A percentile compares a stretch with the other conserved stretches of the same genome.
Evolutionary conservation across 2,888 invertebrate genomes (phyloP).

Genomic region (Phengaris alcon): DNA sequence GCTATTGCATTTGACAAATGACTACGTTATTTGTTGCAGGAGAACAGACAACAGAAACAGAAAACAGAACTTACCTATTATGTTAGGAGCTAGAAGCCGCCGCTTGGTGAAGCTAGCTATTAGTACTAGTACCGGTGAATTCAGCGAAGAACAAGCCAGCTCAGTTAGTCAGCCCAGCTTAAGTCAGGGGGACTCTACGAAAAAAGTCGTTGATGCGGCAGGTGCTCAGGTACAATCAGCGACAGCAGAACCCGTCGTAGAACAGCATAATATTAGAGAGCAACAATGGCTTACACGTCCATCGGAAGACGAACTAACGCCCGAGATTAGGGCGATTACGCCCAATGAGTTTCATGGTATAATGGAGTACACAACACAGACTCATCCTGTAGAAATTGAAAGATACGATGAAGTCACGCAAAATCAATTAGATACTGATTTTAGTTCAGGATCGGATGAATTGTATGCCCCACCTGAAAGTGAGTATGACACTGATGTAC

Average conservation of each 20-base stretch:
- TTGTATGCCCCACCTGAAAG: no score
- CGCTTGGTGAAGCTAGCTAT: constrained; percentile 20
- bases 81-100: constrained; percentile 13
- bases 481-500: no score
- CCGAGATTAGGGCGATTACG: no score
- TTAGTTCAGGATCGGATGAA: no score
- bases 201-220: constrained; percentile 14
- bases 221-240: constrained; percentile 20
- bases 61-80: constrained; percentile 4
- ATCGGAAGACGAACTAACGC: no score
- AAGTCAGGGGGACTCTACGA: constrained; percentile 18
- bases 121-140: constrained; percentile 21
- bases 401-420: no score
- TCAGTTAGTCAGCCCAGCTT: constrained; percentile 7
- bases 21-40: constrained; percentile 20
- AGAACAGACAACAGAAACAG: no score
- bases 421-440: no score
- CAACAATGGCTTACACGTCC: background rate
- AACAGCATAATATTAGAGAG: constrained; percentile 19
- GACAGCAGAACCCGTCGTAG: constrained; percentile 18
- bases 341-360: no score
- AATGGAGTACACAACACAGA: no score
- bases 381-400: no score
- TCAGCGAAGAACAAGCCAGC: constrained; percentile 18
- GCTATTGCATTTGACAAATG: constrained; percentile 16